These are phyloP conservation scores for Ashinkailepas kermadecensis DNA, from an alignment of 2,888 invertebrate species.

Conservation along the genomic window DNA sequence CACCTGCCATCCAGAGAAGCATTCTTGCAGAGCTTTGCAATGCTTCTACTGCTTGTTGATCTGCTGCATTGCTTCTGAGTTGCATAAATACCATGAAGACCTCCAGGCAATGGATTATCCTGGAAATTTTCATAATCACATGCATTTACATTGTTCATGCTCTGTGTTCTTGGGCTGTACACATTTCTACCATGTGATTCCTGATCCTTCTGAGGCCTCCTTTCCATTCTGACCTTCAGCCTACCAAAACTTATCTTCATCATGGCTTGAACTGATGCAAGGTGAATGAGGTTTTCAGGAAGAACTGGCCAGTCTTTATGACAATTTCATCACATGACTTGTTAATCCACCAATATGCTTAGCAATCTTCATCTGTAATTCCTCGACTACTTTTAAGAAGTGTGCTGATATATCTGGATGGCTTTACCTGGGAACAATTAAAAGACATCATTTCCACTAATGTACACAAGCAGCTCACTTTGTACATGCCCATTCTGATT, in stretches of 20 bases:
- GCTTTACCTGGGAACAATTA: too few species aligned
- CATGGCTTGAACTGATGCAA: neutral
- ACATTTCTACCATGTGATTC: neutral
- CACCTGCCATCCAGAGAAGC: neutral
- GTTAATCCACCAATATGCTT: too few species aligned
- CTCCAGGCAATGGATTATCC: neutral
- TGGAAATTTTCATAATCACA: neutral
- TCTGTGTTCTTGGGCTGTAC: neutral
- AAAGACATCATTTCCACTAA: too few species aligned
- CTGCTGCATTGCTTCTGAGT: neutral
- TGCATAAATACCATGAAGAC: neutral
- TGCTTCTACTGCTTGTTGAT: neutral
- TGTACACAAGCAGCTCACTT: too few species aligned
- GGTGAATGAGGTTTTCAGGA: neutral
- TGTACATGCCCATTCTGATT: too few species aligned
- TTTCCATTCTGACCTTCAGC: neutral
- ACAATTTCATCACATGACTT: too few species aligned
- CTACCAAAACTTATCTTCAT: neutral
- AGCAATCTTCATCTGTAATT: too few species aligned
- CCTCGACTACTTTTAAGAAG: too few species aligned
- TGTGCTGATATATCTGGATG: too few species aligned
- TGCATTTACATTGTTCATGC: neutral
- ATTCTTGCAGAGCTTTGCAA: neutral
- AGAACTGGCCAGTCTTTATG: neutral
- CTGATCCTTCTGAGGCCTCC: neutral